These are phyloP conservation scores for Cremastobaeus sp. DNA, from an alignment of 2,888 invertebrate genomes.

Conservation along the genomic window DNA sequence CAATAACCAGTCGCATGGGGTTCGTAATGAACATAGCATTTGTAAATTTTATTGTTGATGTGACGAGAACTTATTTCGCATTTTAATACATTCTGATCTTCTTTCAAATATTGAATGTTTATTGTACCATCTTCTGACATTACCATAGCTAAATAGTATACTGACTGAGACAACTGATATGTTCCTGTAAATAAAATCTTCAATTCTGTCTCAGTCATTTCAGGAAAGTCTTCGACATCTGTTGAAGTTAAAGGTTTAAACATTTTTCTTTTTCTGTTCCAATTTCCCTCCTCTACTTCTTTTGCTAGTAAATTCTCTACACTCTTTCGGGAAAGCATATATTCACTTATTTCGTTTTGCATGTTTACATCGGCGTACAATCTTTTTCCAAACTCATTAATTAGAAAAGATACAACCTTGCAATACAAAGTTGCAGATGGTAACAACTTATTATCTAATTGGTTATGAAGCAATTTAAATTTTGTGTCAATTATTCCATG, in stretches of 20 bases:
- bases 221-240: conserved; percentile 9
- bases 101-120: not conserved
- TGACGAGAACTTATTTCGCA: conserved; percentile 23
- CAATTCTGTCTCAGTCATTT: conserved; percentile 25
- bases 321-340: conserved; percentile 6
- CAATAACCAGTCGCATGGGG: conserved; percentile 1
- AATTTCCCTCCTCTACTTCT: conserved; percentile 26
- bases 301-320: conserved; percentile 25
- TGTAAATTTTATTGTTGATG: conserved; percentile 15
- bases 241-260: conserved; percentile 2
- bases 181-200: conserved; percentile 37
- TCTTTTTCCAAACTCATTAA: conserved; percentile 53
- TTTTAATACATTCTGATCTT: conserved; percentile 9
- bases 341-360: not conserved
- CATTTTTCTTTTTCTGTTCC: conserved; percentile 4
- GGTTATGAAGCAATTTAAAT: not conserved
- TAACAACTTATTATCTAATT: not conserved
- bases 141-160: conserved; percentile 20
- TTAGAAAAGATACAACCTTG: conserved; percentile 12
- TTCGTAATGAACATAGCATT: conserved; percentile 18
- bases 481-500: not conserved
- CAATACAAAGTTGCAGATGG: not conserved
- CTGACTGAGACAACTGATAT: conserved; percentile 8
- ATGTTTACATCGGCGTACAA: conserved; percentile 22
- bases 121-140: not conserved